Evolutionary conservation across 2,797 vertebrate genomes (phyloP).

Genomic region (Girardinus metallicus): DNA sequence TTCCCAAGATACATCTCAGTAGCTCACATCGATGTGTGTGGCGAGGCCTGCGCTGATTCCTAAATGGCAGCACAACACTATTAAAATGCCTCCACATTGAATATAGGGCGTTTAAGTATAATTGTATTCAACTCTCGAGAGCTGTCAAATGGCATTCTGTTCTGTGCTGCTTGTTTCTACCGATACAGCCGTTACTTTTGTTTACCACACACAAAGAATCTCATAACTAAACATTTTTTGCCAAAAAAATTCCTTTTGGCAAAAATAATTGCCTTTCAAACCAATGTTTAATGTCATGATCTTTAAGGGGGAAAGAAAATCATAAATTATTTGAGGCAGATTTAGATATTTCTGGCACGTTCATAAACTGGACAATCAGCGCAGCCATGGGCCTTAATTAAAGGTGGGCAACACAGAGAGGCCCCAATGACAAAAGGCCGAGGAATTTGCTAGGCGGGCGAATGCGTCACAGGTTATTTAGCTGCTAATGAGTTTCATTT

Average conservation of each 20-base stretch:
- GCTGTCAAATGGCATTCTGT: slow-evolving; percentile 10
- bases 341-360: slow-evolving; percentile 30
- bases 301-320: slow-evolving; percentile 31
- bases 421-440: slow-evolving; percentile 48
- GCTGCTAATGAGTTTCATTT: slow-evolving; percentile 66
- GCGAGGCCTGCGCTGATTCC: slow-evolving; percentile 34
- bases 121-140: slow-evolving; percentile 26
- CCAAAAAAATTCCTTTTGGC: not conserved
- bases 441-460: slow-evolving; percentile 47
- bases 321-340: slow-evolving; percentile 33
- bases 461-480: slow-evolving; percentile 48
- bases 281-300: slow-evolving; percentile 37
- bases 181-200: slow-evolving; percentile 4
- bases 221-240: slow-evolving; percentile 2
- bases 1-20: slow-evolving; percentile 71
- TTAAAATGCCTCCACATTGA: slow-evolving; percentile 45
- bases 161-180: slow-evolving; percentile 3
- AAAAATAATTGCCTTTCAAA: slow-evolving; percentile 32
- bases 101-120: slow-evolving; percentile 38
- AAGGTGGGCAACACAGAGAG: slow-evolving; percentile 57
- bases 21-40: slow-evolving; percentile 35
- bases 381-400: slow-evolving; percentile 66
- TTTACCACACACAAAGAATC: slow-evolving; percentile 10
- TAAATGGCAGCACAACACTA: slow-evolving; percentile 49
- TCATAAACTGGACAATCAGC: slow-evolving; percentile 58